phyloP scores from a whole-genome alignment of 2,888 invertebrate genomes.

The Fragum fragum region DNA sequence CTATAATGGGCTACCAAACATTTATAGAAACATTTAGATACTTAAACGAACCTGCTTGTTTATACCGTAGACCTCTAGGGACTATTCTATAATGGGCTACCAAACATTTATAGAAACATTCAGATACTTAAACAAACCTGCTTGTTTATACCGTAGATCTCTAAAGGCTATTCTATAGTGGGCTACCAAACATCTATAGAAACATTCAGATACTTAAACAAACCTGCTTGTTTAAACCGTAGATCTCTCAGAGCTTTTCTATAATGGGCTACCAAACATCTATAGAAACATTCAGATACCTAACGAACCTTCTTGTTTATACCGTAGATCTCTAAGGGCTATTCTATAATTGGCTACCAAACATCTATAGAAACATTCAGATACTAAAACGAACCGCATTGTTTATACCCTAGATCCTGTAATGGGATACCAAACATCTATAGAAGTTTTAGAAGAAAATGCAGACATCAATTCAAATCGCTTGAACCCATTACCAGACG shows the following conservation, averaged over 20 bases:
- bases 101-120: background rate
- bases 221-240: background rate
- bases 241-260: background rate
- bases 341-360: no score
- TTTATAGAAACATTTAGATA: background rate
- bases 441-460: no score
- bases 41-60: slow-evolving; percentile 4
- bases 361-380: no score
- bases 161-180: background rate
- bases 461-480: no score
- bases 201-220: slow-evolving; percentile 6
- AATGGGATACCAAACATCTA: no score
- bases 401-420: no score
- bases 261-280: no score
- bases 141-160: background rate
- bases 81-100: background rate
- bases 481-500: no score
- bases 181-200: background rate
- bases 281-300: no score
- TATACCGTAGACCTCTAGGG: background rate
- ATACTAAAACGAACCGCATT: no score
- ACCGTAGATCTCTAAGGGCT: no score
- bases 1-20: background rate
- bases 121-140: background rate
- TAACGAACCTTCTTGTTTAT: no score